Percentiles rank a stretch among this genome's conserved stretches.
Conservation (phyloP, 2,888 invertebrate species). For the Dendrolimus pini region DNA sequence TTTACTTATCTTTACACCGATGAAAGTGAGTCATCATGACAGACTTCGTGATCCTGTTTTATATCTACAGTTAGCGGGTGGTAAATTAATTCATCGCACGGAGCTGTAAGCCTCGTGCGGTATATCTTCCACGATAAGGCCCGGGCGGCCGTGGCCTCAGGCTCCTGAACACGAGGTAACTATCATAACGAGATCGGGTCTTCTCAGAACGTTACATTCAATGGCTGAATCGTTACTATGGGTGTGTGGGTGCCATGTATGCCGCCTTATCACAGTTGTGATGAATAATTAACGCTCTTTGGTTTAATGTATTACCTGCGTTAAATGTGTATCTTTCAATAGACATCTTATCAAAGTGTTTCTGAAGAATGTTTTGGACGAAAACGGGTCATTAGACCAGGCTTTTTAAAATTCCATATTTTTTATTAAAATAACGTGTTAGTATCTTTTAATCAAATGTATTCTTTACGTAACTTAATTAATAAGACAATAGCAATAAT, state of each 20-base stretch:
- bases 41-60: background rate
- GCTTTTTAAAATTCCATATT: no score
- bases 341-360: no score
- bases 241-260: slow-evolving; percentile 25
- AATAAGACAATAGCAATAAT: no score
- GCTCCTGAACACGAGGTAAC: slow-evolving; percentile 48
- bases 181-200: slow-evolving; percentile 65
- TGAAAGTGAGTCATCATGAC: background rate
- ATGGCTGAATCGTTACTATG: slow-evolving; percentile 31
- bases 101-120: slow-evolving; percentile 18
- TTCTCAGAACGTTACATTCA: slow-evolving; percentile 53
- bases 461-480: no score
- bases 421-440: no score
- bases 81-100: slow-evolving; percentile 70
- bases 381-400: no score
- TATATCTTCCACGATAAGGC: slow-evolving; percentile 58
- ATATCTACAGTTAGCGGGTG: slow-evolving; percentile 31
- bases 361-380: no score
- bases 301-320: no score
- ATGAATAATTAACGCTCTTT: slow-evolving; percentile 1
- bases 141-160: slow-evolving; percentile 30
- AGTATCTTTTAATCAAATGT: no score
- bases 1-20: no score
- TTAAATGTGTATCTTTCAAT: no score
- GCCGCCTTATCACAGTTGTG: slow-evolving; percentile 33